Evolutionary conservation across 2,113 vertebrate species (phyloP).

Genomic region (Triplophysa tibetana): DNA sequence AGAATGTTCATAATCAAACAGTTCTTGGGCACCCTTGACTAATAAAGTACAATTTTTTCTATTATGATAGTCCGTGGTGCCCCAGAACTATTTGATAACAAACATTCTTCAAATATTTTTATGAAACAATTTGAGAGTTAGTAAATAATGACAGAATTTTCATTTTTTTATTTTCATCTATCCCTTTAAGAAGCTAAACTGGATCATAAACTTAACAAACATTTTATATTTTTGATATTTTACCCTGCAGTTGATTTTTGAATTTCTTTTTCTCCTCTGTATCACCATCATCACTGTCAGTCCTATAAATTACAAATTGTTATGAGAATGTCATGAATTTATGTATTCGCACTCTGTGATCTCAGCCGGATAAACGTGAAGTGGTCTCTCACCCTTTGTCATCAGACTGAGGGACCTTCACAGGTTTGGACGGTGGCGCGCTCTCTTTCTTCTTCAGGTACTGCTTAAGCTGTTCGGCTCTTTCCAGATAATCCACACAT

Average conservation of each 20-base stretch:
- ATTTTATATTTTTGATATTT: no score
- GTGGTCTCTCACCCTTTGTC: constrained; percentile 75
- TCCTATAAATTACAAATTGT: constrained; percentile 69
- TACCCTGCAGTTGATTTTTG: constrained; percentile 96
- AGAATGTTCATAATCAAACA: no score
- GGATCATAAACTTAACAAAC: no score
- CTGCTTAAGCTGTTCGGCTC: constrained; percentile 94
- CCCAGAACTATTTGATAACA: no score
- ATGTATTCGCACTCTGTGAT: neutral
- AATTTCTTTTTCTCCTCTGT: constrained; percentile 96
- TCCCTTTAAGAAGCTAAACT: no score
- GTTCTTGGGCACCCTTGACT: no score
- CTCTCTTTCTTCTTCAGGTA: constrained; percentile 90
- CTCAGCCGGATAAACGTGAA: neutral
- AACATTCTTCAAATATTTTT: no score
- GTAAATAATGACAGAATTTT: no score
- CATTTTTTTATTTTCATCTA: no score
- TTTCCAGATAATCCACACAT: constrained; percentile 93
- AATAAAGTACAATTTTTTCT: no score
- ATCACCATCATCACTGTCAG: constrained; percentile 92
- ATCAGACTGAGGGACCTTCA: constrained; percentile 86
- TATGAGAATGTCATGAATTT: neutral
- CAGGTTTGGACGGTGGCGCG: constrained; percentile 80
- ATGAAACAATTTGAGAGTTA: no score
- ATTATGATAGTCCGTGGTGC: no score